A percentile compares a stretch with the other conserved stretches of the same genome.
Evolutionary conservation across 92 coral and sea anemone genomes (phyloP).

Genomic region (Micromussa lordhowensis): DNA sequence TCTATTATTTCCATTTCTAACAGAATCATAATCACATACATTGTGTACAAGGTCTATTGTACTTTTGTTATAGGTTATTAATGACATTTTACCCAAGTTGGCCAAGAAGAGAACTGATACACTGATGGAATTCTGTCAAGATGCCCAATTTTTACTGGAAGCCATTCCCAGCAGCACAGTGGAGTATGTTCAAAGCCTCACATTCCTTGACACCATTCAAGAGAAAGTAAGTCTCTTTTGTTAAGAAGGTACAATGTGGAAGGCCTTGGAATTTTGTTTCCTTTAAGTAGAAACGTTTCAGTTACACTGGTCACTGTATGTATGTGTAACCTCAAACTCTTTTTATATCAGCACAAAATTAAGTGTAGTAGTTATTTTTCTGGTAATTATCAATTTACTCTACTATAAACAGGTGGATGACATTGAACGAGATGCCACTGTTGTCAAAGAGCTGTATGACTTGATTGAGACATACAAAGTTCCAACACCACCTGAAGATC

Average conservation of each 20-base stretch:
- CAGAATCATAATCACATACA: too few relatives aligned
- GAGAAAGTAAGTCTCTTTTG: slow-evolving; percentile 74
- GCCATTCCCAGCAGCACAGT: slow-evolving; percentile 80
- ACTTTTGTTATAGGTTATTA: slow-evolving; percentile 74
- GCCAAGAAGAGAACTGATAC: slow-evolving; percentile 91
- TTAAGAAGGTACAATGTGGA: not conserved
- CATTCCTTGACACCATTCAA: slow-evolving; percentile 94
- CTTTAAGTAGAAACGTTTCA: too few relatives aligned
- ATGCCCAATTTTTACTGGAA: slow-evolving; percentile 95
- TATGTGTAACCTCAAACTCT: not conserved
- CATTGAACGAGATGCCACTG: slow-evolving; percentile 82
- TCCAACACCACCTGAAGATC: slow-evolving; percentile 98
- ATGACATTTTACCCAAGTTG: slow-evolving; percentile 93
- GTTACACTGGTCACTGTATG: too few relatives aligned
- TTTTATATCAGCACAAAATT: not conserved
- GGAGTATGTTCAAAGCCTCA: slow-evolving; percentile 87
- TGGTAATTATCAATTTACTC: not conserved
- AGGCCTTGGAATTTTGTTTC: not conserved
- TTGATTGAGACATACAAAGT: slow-evolving; percentile 94
- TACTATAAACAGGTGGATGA: slow-evolving; percentile 80
- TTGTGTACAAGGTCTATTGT: not conserved
- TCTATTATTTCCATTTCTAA: too few relatives aligned
- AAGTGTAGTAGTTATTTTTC: not conserved
- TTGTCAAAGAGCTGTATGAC: slow-evolving; percentile 93
- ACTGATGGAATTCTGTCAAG: slow-evolving; percentile 95